These are phyloP conservation scores for Amphiprion clarkii DNA, from an alignment of 2,797 vertebrate species.

Conservation along the genomic window DNA sequence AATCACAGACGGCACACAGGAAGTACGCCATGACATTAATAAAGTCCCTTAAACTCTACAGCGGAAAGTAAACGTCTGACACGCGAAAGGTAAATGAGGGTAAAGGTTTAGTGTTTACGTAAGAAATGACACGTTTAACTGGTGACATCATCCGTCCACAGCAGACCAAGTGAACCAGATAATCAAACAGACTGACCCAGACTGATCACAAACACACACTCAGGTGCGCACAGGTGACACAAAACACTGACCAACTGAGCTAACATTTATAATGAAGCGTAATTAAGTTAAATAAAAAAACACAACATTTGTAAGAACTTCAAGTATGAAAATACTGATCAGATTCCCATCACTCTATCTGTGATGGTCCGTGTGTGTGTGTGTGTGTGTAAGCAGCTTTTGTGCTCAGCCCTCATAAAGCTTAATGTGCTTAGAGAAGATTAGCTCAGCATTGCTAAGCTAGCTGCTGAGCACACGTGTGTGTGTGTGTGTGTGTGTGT, in stretches of 20 bases:
- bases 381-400: slow-evolving; percentile 71
- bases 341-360: slow-evolving; percentile 35
- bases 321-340: slow-evolving; percentile 23
- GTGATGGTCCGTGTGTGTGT: slow-evolving; percentile 8
- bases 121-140: background rate
- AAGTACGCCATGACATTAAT: no score
- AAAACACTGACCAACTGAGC: background rate
- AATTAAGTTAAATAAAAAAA: slow-evolving; percentile 7
- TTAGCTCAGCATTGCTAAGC: slow-evolving; percentile 75
- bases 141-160: slow-evolving; percentile 15
- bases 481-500: slow-evolving; percentile 35
- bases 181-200: slow-evolving; percentile 65
- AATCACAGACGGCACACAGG: background rate
- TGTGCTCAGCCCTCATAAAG: slow-evolving; percentile 71
- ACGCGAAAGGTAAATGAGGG: background rate
- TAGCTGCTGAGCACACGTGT: slow-evolving; percentile 58
- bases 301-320: slow-evolving; percentile 4
- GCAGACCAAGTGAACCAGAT: slow-evolving; percentile 24
- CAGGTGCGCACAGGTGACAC: slow-evolving; percentile 6
- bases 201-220: slow-evolving; percentile 43
- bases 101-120: background rate
- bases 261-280: background rate
- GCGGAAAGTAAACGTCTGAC: slow-evolving; percentile 1
- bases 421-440: slow-evolving; percentile 78
- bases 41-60: background rate